Conservation (phyloP, 2,797 vertebrate species). For the Crax fasciolata region DNA sequence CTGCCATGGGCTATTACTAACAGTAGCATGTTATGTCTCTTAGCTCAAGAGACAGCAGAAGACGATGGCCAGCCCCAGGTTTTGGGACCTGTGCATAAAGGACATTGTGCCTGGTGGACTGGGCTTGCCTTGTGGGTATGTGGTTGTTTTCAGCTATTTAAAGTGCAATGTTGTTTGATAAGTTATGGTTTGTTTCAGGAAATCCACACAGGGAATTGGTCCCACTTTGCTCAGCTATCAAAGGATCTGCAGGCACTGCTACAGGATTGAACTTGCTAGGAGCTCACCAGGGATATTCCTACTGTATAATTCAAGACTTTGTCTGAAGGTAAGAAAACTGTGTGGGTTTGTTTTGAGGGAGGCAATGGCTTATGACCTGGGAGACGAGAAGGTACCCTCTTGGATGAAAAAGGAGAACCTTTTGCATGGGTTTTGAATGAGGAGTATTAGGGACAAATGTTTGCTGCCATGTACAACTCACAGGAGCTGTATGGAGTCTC, state of each 20-base stretch:
- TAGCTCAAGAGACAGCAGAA: not conserved
- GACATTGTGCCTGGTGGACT: not conserved
- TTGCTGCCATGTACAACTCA: not conserved
- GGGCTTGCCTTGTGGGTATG: not conserved
- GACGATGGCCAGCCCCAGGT: not conserved
- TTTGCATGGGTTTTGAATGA: not conserved
- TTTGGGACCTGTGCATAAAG: not conserved
- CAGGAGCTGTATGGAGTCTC: not conserved
- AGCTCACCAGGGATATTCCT: not conserved
- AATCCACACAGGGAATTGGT: rapidly evolving
- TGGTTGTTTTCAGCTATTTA: not conserved
- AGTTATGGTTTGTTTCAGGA: not conserved
- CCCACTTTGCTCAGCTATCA: not conserved
- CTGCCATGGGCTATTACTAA: not conserved
- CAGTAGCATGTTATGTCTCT: rapidly evolving
- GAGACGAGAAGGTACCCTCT: not conserved
- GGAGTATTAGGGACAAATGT: not conserved
- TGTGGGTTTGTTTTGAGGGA: not conserved
- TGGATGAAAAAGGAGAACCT: not conserved
- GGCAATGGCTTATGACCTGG: not conserved
- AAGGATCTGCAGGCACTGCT: not conserved
- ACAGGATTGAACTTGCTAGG: not conserved
- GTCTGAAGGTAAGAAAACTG: not conserved
- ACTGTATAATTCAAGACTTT: not conserved
- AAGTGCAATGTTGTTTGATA: not conserved